Evolutionary conservation across 1,140 invertebrate genomes (phyloP).

Genomic region (Cotesia vestalis): DNA sequence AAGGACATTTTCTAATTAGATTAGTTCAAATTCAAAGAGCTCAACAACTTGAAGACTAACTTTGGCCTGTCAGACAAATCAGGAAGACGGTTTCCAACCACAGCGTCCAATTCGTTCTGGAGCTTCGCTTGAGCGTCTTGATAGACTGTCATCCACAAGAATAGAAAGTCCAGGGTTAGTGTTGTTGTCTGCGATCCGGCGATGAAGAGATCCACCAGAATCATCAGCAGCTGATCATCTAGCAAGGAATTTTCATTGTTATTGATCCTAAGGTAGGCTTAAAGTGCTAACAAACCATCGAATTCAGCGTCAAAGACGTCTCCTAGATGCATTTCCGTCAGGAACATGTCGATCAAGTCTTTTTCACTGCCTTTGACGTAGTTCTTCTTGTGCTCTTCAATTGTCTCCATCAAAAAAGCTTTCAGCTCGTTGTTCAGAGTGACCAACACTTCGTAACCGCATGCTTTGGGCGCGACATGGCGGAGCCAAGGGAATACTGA

Average conservation of each 20-base stretch:
- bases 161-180: slow-evolving; percentile 74
- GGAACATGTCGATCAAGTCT: slow-evolving; percentile 82
- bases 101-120: slow-evolving; percentile 72
- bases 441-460: slow-evolving; percentile 74
- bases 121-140: slow-evolving; percentile 74
- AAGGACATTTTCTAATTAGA: slow-evolving; percentile 16
- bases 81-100: slow-evolving; percentile 64
- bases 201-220: slow-evolving; percentile 78
- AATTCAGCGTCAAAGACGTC: slow-evolving; percentile 65
- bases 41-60: slow-evolving; percentile 48
- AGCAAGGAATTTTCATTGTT: slow-evolving; percentile 26
- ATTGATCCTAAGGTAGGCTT: not conserved
- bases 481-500: slow-evolving; percentile 77
- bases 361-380: slow-evolving; percentile 63
- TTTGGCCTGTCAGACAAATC: slow-evolving; percentile 57
- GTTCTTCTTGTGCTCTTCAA: slow-evolving; percentile 70
- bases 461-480: slow-evolving; percentile 72
- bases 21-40: slow-evolving; percentile 35
- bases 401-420: slow-evolving; percentile 68
- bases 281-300: slow-evolving; percentile 58
- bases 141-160: slow-evolving; percentile 75
- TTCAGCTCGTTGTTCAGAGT: slow-evolving; percentile 72
- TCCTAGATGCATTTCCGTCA: slow-evolving; percentile 72
- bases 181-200: slow-evolving; percentile 79
- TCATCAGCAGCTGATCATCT: slow-evolving; percentile 76